Conservation (phyloP, 2,113 vertebrate species). For the Lynx canadensis region DNA sequence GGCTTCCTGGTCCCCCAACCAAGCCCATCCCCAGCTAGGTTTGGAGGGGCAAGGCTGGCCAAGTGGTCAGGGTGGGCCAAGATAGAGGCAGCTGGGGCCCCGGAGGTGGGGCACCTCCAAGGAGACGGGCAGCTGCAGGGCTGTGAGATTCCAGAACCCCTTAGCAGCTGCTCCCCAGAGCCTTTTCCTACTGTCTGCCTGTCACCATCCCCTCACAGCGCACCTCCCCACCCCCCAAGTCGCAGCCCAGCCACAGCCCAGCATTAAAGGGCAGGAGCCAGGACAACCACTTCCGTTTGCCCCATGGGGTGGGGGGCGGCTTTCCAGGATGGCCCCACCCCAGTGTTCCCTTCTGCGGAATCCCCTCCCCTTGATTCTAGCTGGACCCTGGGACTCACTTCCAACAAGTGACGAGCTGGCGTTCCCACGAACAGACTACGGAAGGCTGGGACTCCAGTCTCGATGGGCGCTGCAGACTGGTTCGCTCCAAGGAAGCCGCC, state of each 20-base stretch:
- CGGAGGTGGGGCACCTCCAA: not conserved
- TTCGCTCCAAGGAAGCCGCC: not conserved
- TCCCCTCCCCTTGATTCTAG: too few species aligned
- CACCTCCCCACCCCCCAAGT: not conserved
- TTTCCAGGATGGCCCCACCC: not conserved
- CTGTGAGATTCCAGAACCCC: not conserved
- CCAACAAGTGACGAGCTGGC: not conserved
- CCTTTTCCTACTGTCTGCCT: too few species aligned
- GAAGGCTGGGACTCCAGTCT: rapidly evolving
- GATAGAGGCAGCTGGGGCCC: rapidly evolving
- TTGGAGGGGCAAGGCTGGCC: not conserved
- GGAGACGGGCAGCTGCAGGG: rapidly evolving
- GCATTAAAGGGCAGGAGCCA: too few species aligned
- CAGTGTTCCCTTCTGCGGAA: rapidly evolving
- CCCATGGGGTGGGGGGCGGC: rapidly evolving
- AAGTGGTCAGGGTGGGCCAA: rapidly evolving
- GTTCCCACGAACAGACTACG: rapidly evolving
- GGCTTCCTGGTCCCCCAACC: not conserved
- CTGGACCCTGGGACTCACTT: not conserved
- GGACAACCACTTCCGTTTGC: not conserved
- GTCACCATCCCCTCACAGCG: too few species aligned
- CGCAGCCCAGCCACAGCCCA: not conserved
- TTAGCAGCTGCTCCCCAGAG: not conserved
- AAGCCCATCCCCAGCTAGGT: not conserved
- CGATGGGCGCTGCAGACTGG: rapidly evolving